Percentiles rank a stretch among this genome's conserved stretches.
These are phyloP conservation scores for Mandrillus leucophaeus DNA, from an alignment of 2,113 vertebrate genomes.

Conservation along the genomic window DNA sequence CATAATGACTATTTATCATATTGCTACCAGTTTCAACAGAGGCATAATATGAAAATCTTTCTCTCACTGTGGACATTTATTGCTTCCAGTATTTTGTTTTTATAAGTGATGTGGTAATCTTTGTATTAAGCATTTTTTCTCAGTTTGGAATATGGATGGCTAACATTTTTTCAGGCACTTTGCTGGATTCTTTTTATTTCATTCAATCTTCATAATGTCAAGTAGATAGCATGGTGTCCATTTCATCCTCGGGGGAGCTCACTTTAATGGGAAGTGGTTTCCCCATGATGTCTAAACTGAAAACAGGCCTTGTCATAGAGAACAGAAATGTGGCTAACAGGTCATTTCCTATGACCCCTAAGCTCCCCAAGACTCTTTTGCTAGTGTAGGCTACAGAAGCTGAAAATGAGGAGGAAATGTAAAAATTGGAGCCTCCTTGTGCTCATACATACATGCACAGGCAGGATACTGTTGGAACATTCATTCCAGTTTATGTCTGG, in stretches of 20 bases:
- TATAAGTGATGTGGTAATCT: neutral
- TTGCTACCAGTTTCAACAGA: neutral
- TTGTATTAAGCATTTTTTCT: neutral
- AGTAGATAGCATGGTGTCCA: neutral
- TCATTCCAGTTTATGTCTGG: neutral
- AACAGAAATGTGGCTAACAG: neutral
- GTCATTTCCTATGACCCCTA: neutral
- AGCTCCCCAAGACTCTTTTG: neutral
- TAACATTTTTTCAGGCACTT: neutral
- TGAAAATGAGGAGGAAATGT: neutral
- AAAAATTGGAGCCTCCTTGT: neutral
- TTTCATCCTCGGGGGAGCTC: neutral
- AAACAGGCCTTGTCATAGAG: neutral
- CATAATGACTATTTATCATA: neutral
- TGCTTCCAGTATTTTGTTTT: slow-evolving; percentile 19
- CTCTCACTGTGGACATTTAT: neutral
- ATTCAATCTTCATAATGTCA: slow-evolving; percentile 30
- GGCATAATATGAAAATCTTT: neutral
- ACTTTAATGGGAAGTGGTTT: neutral
- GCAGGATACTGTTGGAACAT: neutral
- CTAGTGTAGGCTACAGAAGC: neutral
- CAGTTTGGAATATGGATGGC: neutral
- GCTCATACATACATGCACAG: neutral
- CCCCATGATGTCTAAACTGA: neutral
- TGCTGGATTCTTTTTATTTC: slow-evolving; percentile 57